Percentiles rank a stretch among this genome's conserved stretches.
phyloP scores from a whole-genome alignment of 2,113 vertebrate species.

The Martes martes region DNA sequence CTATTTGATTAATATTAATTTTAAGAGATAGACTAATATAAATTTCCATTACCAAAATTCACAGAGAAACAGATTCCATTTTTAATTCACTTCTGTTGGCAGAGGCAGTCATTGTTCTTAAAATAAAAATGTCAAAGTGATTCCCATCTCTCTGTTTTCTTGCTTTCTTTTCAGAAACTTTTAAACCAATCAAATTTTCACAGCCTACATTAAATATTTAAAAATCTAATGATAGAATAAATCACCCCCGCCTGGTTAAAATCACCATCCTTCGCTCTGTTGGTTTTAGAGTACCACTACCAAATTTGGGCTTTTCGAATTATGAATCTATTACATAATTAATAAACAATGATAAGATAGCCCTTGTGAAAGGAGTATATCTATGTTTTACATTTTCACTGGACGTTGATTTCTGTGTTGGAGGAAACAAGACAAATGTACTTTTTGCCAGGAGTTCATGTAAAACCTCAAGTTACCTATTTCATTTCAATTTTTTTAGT shows the following conservation, averaged over 20 bases:
- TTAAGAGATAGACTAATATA: background rate
- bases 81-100: background rate
- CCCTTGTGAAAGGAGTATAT: background rate
- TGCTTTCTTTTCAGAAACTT: background rate
- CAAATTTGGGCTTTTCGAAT: background rate
- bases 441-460: background rate
- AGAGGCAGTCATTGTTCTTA: background rate
- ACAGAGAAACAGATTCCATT: background rate
- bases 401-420: background rate
- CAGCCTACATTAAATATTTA: background rate
- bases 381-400: background rate
- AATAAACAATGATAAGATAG: background rate
- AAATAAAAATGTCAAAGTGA: background rate
- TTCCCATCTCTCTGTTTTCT: background rate
- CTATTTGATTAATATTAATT: background rate
- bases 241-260: background rate
- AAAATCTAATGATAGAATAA: slow-evolving; percentile 16
- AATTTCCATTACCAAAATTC: background rate
- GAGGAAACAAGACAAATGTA: background rate
- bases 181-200: background rate
- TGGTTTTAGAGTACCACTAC: background rate
- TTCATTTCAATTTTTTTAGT: background rate
- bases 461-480: background rate
- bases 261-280: background rate
- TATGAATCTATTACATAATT: background rate